A percentile compares a stretch with the other conserved stretches of the same genome.
These are phyloP conservation scores for Epinotia ramella DNA, from an alignment of 2,888 invertebrate genomes.

Conservation along the genomic window DNA sequence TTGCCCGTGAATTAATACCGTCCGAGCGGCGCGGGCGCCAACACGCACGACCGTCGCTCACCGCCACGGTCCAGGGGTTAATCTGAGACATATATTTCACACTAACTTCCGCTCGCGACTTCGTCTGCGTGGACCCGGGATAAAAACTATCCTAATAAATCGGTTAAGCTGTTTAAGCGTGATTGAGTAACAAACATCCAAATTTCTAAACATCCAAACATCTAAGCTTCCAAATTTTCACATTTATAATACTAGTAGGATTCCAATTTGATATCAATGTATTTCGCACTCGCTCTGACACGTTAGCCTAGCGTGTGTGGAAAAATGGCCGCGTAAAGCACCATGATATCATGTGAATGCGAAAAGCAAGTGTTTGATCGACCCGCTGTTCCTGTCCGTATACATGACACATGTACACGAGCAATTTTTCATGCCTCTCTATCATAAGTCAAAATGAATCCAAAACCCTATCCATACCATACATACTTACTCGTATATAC, in stretches of 20 bases:
- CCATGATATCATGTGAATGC: background rate
- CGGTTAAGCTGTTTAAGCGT: no score
- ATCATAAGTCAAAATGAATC: slow-evolving; percentile 51
- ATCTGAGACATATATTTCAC: background rate
- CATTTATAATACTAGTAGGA: background rate
- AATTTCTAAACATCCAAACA: no score
- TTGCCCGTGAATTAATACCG: slow-evolving; percentile 79
- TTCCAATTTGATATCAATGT: background rate
- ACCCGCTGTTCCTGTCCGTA: slow-evolving; percentile 41
- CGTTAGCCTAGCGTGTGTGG: background rate
- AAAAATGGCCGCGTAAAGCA: background rate
- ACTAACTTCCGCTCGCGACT: no score
- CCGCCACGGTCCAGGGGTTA: slow-evolving; percentile 49
- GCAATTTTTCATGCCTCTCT: slow-evolving; percentile 58
- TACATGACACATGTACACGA: slow-evolving; percentile 50
- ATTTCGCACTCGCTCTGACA: background rate
- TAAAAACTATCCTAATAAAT: no score
- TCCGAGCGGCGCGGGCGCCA: slow-evolving; percentile 67
- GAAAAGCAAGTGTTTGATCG: background rate
- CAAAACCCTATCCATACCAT: no score
- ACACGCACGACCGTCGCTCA: slow-evolving; percentile 67
- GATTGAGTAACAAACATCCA: no score
- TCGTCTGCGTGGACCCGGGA: no score
- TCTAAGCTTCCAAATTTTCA: no score
- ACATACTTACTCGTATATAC: no score